These are phyloP conservation scores for Plagiodera versicolora DNA, from an alignment of 2,888 invertebrate species.

Conservation along the genomic window DNA sequence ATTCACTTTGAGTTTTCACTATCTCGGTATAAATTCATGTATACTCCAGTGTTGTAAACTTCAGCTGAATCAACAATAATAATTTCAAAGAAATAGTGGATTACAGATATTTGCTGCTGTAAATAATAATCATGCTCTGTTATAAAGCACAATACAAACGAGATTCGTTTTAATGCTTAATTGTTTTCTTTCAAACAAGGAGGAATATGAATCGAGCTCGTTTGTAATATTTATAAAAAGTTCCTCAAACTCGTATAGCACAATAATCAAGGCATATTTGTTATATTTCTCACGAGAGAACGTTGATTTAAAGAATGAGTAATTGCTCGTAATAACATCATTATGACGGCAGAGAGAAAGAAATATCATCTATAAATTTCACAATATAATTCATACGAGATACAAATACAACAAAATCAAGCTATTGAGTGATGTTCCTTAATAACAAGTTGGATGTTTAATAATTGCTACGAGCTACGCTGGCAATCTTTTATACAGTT, in stretches of 20 bases:
- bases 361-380: conserved; percentile 31
- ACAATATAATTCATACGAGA: conserved; percentile 32
- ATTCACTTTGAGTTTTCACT: no score
- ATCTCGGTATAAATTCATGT: no score
- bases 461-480: conserved; percentile 44
- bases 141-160: no score
- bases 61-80: no score
- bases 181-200: background rate
- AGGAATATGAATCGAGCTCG: conserved; percentile 7
- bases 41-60: no score
- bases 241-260: conserved; percentile 9
- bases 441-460: conserved; percentile 45
- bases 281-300: conserved; percentile 16
- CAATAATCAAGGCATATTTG: conserved; percentile 16
- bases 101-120: no score
- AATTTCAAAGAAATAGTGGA: no score
- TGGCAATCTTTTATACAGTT: conserved; percentile 48
- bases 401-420: conserved; percentile 44
- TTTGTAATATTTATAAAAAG: background rate
- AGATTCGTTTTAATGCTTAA: no score
- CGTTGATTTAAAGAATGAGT: conserved; percentile 20
- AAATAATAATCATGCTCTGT: no score
- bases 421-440: conserved; percentile 47
- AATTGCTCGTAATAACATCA: conserved; percentile 26
- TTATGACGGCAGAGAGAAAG: conserved; percentile 30